Percentiles rank a stretch among this genome's conserved stretches.
phyloP scores from a whole-genome alignment of 2,113 vertebrate species.

The Oryzias javanicus region DNA sequence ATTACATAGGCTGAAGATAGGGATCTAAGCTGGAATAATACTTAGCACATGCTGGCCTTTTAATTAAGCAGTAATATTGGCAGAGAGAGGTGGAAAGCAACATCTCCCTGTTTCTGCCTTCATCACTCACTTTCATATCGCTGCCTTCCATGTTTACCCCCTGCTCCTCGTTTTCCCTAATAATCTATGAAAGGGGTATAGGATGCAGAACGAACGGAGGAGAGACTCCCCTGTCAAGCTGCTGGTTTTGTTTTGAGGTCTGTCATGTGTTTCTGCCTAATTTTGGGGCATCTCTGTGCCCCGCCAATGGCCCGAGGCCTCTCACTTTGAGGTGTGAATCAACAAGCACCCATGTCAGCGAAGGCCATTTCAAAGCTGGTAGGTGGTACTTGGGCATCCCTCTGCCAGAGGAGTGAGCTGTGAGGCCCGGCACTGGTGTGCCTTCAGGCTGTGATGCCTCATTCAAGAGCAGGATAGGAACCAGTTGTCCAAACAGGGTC shows the following conservation, averaged over 20 bases:
- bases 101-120: constrained; percentile 67
- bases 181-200: constrained; percentile 68
- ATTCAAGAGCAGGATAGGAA: constrained; percentile 65
- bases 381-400: constrained; percentile 56
- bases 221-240: constrained; percentile 63
- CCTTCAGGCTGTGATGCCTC: constrained; percentile 55
- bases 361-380: constrained; percentile 37
- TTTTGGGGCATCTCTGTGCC: constrained; percentile 39
- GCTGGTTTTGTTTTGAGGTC: constrained; percentile 64
- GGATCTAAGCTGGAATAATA: constrained; percentile 96
- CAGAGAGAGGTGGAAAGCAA: constrained; percentile 71
- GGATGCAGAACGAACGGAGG: constrained; percentile 47
- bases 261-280: constrained; percentile 73
- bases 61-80: constrained; percentile 91
- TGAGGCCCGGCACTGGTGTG: constrained; percentile 24
- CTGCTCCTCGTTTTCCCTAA: constrained; percentile 64
- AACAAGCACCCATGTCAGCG: constrained; percentile 23
- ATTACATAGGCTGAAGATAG: constrained; percentile 91
- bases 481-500: constrained; percentile 80
- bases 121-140: constrained; percentile 61
- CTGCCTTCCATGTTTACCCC: constrained; percentile 69
- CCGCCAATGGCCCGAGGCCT: constrained; percentile 55
- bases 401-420: constrained; percentile 15
- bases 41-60: constrained; percentile 98
- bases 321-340: constrained; percentile 56